phyloP scores from a whole-genome alignment of 1,140 invertebrate species.

The Lepidurus apus region DNA sequence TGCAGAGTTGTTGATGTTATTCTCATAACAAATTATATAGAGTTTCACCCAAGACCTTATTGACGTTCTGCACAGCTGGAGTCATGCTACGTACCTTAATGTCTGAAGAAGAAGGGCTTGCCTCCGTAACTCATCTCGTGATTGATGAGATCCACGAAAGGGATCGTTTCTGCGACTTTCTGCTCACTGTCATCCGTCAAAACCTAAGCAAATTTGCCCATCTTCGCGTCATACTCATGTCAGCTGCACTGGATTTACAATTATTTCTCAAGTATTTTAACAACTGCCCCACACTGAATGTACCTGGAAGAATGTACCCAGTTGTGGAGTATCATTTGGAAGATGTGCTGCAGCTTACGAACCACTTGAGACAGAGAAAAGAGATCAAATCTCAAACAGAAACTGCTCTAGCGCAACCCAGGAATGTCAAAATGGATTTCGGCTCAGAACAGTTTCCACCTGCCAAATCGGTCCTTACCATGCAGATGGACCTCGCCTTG shows the following conservation, averaged over 20 bases:
- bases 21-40: conserved; percentile 45
- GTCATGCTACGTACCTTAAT: conserved; percentile 81
- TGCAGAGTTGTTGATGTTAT: neutral
- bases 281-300: conserved; percentile 61
- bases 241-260: conserved; percentile 78
- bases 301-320: conserved; percentile 70
- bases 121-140: conserved; percentile 73
- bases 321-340: conserved; percentile 77
- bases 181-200: conserved; percentile 77
- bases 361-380: conserved; percentile 35
- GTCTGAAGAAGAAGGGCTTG: conserved; percentile 53
- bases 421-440: conserved; percentile 61
- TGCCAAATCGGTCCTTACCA: conserved; percentile 36
- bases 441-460: neutral
- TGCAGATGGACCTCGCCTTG: conserved; percentile 57
- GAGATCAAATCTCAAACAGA: conserved; percentile 29
- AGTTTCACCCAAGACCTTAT: conserved; percentile 68
- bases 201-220: conserved; percentile 63
- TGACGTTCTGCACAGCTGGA: conserved; percentile 89
- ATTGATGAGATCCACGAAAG: conserved; percentile 94
- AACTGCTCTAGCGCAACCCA: conserved; percentile 50
- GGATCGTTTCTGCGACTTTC: conserved; percentile 86
- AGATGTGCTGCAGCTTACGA: conserved; percentile 60
- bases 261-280: conserved; percentile 80
- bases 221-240: conserved; percentile 85